Evolutionary conservation across 2,113 vertebrate species (phyloP), one percentile per base, ranked within the genome.

Genomic region (Gopherus evgoodei): DNA sequence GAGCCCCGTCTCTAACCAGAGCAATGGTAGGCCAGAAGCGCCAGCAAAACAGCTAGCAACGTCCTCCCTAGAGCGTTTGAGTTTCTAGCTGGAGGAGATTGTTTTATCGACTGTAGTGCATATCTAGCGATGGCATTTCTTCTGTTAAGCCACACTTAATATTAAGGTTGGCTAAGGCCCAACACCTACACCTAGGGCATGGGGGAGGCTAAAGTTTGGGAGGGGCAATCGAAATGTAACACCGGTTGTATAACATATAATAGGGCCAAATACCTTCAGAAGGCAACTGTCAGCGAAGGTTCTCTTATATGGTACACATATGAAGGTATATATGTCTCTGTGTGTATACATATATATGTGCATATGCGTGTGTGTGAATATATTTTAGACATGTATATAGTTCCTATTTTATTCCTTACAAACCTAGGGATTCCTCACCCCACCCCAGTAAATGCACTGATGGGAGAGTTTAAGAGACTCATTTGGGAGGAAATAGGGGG

Each of bases 1-100:
- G 92, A 91, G 96, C 91, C 89, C 96, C 97, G 96, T 98, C 97
- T 98, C 96, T 97, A 97, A 96, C 97, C 98, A 98, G 96, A 97
- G 97, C 96, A 94, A 95, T 92, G 96, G 97, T 97, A 98, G 98
- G 97, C 98, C 98, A 97, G 97, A 6, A 98, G 96, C 97, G 96
- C 96, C 95, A 96, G 95, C 96, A 97, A 97, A 94, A 97, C 95
- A 97, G 96, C 93, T 90, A 96, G 94, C 95, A 94, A 90, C 93
- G 96, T 97, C 96, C 91, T 98, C 96, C 96, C 96, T 96, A 93
- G 95, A 97, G 96, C 86, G 96, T 91, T 96, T 95, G 96, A 93
- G 96, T 96, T 95, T 86, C 94, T 69, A 85, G 84, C 47, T 65
- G 62, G 81, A 52, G 53, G 49, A 83, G 87, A 83, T 62, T 81